Conservation (phyloP, 2,113 vertebrate species). For the Cervus canadensis region DNA sequence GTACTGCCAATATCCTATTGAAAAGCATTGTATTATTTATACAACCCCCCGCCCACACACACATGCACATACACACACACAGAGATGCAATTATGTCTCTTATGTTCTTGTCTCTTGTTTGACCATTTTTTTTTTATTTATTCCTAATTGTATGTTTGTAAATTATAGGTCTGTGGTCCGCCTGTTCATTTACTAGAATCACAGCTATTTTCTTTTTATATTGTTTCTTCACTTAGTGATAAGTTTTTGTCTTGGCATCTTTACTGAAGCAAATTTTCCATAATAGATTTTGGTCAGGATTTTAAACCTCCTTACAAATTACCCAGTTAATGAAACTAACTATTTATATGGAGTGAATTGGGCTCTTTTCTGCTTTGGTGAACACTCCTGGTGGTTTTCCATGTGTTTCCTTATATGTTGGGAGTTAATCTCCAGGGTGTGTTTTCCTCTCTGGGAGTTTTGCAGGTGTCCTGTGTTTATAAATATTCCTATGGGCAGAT, state of each 20-base stretch:
- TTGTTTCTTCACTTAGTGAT: neutral
- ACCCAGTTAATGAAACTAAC: neutral
- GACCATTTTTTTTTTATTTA: neutral
- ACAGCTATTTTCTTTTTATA: neutral
- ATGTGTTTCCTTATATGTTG: neutral
- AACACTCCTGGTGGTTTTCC: neutral
- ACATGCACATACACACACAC: neutral
- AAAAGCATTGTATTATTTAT: neutral
- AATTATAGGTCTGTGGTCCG: neutral
- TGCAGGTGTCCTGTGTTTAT: neutral
- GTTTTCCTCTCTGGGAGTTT: neutral
- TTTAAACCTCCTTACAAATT: neutral
- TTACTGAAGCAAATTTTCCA: neutral
- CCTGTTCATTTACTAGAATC: neutral
- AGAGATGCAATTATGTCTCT: neutral
- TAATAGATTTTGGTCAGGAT: neutral
- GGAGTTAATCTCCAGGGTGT: neutral
- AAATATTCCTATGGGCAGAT: neutral
- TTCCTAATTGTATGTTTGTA: neutral
- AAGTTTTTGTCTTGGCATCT: neutral
- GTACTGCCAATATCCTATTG: neutral
- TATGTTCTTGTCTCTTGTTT: neutral
- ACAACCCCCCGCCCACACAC: accelerated
- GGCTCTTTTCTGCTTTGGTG: neutral
- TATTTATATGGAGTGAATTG: neutral